Percentiles rank a stretch among this genome's conserved stretches.
These are phyloP conservation scores for Trochalopteron elliotii DNA, from an alignment of 2,113 vertebrate species.

Conservation along the genomic window DNA sequence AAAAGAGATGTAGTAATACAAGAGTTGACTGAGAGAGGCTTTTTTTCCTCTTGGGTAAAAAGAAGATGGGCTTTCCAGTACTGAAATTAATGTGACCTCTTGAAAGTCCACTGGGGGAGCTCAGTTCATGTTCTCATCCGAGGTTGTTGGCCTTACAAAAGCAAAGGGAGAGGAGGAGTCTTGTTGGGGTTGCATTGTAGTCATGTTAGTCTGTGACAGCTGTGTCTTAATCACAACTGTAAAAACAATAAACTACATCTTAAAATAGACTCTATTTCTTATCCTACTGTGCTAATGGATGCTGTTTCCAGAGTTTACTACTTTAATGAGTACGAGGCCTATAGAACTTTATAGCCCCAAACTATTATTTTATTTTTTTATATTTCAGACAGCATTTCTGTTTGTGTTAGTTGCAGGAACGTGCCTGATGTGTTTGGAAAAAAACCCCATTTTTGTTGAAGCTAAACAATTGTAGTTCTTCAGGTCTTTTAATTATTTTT, in stretches of 20 bases:
- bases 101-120: not conserved
- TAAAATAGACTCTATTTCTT: not conserved
- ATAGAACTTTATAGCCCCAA: not conserved
- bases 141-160: not conserved
- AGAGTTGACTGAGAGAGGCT: not conserved
- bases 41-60: not conserved
- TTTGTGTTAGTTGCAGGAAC: not conserved
- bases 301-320: not conserved
- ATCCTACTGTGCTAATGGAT: not conserved
- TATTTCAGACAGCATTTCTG: not conserved
- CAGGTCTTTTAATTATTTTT: not conserved
- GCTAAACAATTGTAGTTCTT: not conserved
- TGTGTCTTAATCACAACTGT: not conserved
- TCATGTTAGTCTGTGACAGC: not conserved
- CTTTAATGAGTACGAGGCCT: not conserved
- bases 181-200: not conserved
- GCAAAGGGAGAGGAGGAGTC: not conserved
- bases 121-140: fast-evolving
- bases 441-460: not conserved
- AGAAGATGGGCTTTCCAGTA: not conserved
- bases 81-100: not conserved
- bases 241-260: not conserved
- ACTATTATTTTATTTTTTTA: not conserved
- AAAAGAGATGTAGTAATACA: not conserved
- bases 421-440: not conserved